Evolutionary conservation across 2,888 invertebrate genomes (phyloP), one percentile per base, ranked within the genome.

Genomic region (Drosophila merina): DNA sequence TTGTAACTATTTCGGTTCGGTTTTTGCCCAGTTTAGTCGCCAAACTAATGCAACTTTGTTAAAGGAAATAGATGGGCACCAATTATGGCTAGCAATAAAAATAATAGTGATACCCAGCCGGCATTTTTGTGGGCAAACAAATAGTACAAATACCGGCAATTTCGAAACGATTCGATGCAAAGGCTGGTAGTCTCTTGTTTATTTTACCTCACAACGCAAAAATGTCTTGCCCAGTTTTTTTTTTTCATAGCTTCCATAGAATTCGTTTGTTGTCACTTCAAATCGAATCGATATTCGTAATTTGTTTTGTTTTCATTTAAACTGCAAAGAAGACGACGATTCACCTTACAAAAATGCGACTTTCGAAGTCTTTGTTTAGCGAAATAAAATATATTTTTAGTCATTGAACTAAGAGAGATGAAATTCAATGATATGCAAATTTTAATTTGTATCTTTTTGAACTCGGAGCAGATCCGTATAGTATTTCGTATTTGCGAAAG

Each of bases 201-300:
- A 33, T 14, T 42, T 66, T 12, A 12, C 40, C 54, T 14, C 36
- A 64, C 63, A 64, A 64, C 51, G 63, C 63, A 64, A 51, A 64
- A 51, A 64, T 57, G 64, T 63, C 36, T 45, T 64, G 64, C 54
- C 66, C 66, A 54, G 36, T 25, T 64, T 66, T 64, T 47, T 64
- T 45, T n/a, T n/a, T n/a, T n/a, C n/a, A n/a, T n/a, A n/a, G 38
- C 47, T 10, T 20, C 20, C 38, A 9, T 31, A 42, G 44, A 30
- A 31, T 49, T 56, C 36, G 33, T 31, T 59, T 69, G 42, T 44
- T 49, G 54, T 54, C 31, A 42, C 59, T 64, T 40, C 28, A 40
- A 48, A 52, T 68, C 45, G 30, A 68, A 69, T 67, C 66, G 71
- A 70, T 70, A 72, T 63, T 56, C 55, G 56, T 72, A 52, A 56